Evolutionary conservation across 2,797 vertebrate genomes (phyloP).

Genomic region (Eidolon dupreanum): DNA sequence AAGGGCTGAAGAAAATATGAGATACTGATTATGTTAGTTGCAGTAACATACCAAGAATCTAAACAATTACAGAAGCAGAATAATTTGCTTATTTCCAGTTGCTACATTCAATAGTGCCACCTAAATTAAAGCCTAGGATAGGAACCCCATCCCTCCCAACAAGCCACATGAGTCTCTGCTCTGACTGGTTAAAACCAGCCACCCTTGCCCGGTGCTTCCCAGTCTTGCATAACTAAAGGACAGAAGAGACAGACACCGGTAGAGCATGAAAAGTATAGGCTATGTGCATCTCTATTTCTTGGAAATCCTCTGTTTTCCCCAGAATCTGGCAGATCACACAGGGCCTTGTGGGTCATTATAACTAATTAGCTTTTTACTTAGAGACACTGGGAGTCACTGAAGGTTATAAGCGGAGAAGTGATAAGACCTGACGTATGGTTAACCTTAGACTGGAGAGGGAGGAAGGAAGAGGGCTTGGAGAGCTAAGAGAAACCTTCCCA

Average conservation of each 20-base stretch:
- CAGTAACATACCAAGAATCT: neutral
- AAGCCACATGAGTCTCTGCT: neutral
- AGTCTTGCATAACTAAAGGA: neutral
- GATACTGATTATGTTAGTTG: neutral
- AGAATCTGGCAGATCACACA: neutral
- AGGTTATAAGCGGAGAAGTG: neutral
- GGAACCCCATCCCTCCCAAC: neutral
- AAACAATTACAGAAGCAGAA: neutral
- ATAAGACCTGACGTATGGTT: too few relatives aligned
- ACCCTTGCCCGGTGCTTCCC: neutral
- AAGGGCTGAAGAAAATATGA: neutral
- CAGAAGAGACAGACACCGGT: neutral
- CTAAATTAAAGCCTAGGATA: neutral
- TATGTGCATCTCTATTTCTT: neutral
- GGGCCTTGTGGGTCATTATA: neutral
- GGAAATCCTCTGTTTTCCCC: neutral
- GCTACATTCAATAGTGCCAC: neutral
- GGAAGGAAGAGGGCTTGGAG: neutral
- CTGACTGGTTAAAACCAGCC: neutral
- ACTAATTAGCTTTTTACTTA: neutral
- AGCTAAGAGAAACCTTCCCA: neutral
- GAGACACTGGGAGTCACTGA: neutral
- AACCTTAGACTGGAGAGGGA: neutral
- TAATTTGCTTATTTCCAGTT: neutral
- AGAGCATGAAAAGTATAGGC: neutral